Percentiles rank a stretch among this genome's conserved stretches.
phyloP scores from a whole-genome alignment of 2,113 vertebrate species.

The Anguilla rostrata region DNA sequence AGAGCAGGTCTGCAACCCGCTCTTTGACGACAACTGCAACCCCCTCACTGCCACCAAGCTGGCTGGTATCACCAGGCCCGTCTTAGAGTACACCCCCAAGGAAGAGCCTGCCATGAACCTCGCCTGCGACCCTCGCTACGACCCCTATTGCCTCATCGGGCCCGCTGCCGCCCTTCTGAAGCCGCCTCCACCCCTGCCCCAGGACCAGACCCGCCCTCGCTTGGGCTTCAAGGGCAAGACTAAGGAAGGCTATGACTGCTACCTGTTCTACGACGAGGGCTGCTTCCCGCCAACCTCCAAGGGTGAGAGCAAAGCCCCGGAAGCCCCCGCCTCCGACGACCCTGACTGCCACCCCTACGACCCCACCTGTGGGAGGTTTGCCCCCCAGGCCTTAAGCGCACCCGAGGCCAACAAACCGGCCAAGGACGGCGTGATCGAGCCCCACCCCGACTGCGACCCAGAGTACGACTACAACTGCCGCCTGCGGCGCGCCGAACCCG shows the following conservation, averaged over 20 bases:
- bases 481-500: slow-evolving; percentile 53
- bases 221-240: slow-evolving; percentile 69
- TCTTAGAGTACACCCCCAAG: slow-evolving; percentile 57
- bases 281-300: slow-evolving; percentile 58
- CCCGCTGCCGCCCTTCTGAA: slow-evolving; percentile 57
- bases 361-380: slow-evolving; percentile 62
- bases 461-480: slow-evolving; percentile 74
- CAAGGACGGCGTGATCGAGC: slow-evolving; percentile 60
- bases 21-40: slow-evolving; percentile 70
- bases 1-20: slow-evolving; percentile 69
- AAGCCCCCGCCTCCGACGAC: slow-evolving; percentile 40
- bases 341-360: slow-evolving; percentile 70
- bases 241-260: slow-evolving; percentile 72
- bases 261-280: slow-evolving; percentile 71
- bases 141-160: slow-evolving; percentile 67
- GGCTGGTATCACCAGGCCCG: slow-evolving; percentile 60
- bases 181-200: slow-evolving; percentile 51
- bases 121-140: slow-evolving; percentile 63
- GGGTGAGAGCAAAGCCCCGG: slow-evolving; percentile 17
- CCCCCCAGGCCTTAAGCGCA: slow-evolving; percentile 21
- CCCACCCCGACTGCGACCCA: slow-evolving; percentile 72
- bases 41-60: slow-evolving; percentile 67
- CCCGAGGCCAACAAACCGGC: slow-evolving; percentile 27
- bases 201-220: slow-evolving; percentile 63
- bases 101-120: slow-evolving; percentile 45